Base-by-base conservation (phyloP, 2,888 invertebrate species). In the Amorpha juglandis region DNA sequence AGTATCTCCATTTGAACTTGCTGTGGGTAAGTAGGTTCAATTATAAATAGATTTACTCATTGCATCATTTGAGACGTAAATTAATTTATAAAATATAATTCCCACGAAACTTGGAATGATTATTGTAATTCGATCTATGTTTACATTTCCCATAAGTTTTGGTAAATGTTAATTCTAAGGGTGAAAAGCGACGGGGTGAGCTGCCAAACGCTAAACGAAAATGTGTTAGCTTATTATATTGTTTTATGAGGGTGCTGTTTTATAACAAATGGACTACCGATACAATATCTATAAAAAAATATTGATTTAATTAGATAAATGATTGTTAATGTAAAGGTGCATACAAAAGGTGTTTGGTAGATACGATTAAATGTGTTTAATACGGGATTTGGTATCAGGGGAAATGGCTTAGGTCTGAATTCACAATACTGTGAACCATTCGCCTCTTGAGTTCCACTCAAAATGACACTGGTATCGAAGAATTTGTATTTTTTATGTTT, bases 101-200 rank as follows among this genome's bases (percentile, higher is more conserved):
- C 87, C 84, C 87, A 82, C 77, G 76, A 76, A 72, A 75, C 69
- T 79, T 78, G 80, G 85, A 27, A 84, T 83, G 80, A 83, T 83
- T 84, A 83, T 74, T 74, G 91, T 87, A 90, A 90, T 88, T 86
- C 77, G 88, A 90, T 88, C 84, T 81, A 75, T 91, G 90, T 92
- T 91, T 91, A 82, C 87, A 76, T 86, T 92, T 92, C 92, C 91
- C 92, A 92, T 91, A 89, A 88, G 89, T 90, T 91, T 85, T 74
- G 84, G 83, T 84, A 83, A 87, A 86, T 73, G 84, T 78, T 73
- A 77, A 76, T 73, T 70, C 70, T 66, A 72, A 79, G 76, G 89
- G 82, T 84, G 76, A 71, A 69, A 75, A 74, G 71, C 71, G 68
- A 68, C 73, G 68, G 73, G 72, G 70, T 64, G 71, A 48, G 14